Conservation (phyloP, 2,888 invertebrate genomes). For the Heliconius aoede region DNA sequence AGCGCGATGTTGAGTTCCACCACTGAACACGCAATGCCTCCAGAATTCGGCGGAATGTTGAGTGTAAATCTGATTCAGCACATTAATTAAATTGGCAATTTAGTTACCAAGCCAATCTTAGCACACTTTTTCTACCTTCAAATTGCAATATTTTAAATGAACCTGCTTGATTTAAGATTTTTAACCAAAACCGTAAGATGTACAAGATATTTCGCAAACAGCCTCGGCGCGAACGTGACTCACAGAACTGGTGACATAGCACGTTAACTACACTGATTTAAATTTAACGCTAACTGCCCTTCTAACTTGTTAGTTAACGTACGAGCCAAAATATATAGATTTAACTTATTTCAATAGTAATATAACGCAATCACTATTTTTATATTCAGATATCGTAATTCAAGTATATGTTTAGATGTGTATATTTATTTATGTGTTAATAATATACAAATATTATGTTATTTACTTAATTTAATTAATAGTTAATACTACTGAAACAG, state of each 20-base stretch:
- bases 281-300: slow-evolving; percentile 32
- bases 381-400: not conserved
- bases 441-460: not conserved
- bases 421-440: not conserved
- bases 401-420: not conserved
- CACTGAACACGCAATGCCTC: too few species aligned
- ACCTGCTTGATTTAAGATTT: slow-evolving; percentile 20
- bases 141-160: slow-evolving; percentile 17
- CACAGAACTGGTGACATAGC: slow-evolving; percentile 35
- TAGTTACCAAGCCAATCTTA: not conserved
- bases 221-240: slow-evolving; percentile 47
- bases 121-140: not conserved
- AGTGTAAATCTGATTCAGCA: too few species aligned
- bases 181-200: slow-evolving; percentile 38
- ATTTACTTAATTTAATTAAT: too few species aligned
- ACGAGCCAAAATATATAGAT: slow-evolving; percentile 14
- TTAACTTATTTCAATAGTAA: not conserved
- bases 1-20: too few species aligned
- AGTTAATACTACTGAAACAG: too few species aligned
- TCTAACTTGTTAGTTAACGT: slow-evolving; percentile 20
- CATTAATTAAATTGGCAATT: not conserved
- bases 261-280: slow-evolving; percentile 32
- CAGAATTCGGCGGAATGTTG: too few species aligned
- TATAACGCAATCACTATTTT: slow-evolving; percentile 11
- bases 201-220: slow-evolving; percentile 46